Evolutionary conservation across 1,140 invertebrate species (phyloP).

Genomic region (Maconellicoccus hirsutus): DNA sequence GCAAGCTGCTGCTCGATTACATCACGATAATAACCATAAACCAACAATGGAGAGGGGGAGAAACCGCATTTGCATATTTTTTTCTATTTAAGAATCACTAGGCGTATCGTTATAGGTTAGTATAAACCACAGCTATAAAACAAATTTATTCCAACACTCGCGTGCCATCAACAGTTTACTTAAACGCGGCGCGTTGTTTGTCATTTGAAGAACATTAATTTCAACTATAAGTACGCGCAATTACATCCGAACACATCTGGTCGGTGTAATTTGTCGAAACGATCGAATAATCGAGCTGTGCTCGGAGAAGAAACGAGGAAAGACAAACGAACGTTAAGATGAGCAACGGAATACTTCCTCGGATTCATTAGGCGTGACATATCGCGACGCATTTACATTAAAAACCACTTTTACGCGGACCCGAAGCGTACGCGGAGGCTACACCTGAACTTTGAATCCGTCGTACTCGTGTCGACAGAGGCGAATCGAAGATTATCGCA

Average conservation of each 20-base stretch:
- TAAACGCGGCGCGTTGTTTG: neutral
- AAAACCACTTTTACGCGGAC: slow-evolving; percentile 7
- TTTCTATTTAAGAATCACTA: neutral
- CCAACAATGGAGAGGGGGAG: too few relatives aligned
- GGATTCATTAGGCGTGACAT: neutral
- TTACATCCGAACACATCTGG: neutral
- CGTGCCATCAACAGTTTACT: neutral
- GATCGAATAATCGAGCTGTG: neutral
- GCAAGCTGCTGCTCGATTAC: too few relatives aligned
- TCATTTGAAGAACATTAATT: neutral
- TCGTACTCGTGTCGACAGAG: neutral
- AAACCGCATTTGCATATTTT: too few relatives aligned
- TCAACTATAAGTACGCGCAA: neutral
- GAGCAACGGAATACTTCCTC: neutral
- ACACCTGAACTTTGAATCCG: neutral
- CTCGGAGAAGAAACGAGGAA: neutral
- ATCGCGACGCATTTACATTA: slow-evolving; percentile 8
- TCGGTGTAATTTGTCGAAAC: neutral
- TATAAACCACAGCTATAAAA: neutral
- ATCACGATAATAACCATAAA: too few relatives aligned
- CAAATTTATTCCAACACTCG: neutral
- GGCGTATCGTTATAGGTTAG: neutral
- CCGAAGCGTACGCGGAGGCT: neutral
- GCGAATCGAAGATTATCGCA: too few relatives aligned
- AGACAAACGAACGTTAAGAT: neutral